Evolutionary conservation across 2,113 vertebrate species (phyloP).

Genomic region (Hippocampus barbouri): DNA sequence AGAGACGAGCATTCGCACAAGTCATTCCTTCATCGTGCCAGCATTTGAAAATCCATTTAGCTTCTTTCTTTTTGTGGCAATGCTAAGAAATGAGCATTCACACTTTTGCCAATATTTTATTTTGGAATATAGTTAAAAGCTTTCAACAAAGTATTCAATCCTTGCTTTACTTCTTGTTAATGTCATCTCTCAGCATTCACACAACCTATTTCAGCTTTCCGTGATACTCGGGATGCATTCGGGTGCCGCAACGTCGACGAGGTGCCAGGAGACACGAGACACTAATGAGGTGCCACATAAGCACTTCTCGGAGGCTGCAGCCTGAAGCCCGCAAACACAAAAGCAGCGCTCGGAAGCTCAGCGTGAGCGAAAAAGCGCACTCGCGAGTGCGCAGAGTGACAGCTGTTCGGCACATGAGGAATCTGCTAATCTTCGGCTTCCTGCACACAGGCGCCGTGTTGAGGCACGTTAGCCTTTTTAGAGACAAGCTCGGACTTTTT

Average conservation of each 20-base stretch:
- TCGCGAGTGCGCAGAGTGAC: constrained; percentile 12
- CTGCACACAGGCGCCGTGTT: constrained; percentile 49
- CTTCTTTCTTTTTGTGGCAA: too few species aligned
- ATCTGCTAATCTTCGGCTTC: constrained; percentile 64
- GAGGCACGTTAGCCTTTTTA: constrained; percentile 38
- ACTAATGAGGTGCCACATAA: constrained; percentile 56
- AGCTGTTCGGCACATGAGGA: constrained; percentile 67
- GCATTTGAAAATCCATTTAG: too few species aligned
- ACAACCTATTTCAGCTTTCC: neutral
- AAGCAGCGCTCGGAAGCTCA: constrained; percentile 44
- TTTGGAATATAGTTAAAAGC: too few species aligned
- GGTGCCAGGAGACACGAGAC: constrained; percentile 11
- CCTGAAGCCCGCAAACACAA: constrained; percentile 24
- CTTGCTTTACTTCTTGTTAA: neutral
- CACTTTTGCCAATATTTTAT: too few species aligned
- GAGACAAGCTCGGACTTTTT: constrained; percentile 8
- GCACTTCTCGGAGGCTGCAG: constrained; percentile 43
- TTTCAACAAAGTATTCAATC: too few species aligned
- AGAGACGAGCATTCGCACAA: too few species aligned
- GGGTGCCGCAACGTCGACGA: neutral
- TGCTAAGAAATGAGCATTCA: too few species aligned
- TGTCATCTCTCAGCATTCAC: neutral
- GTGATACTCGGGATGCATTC: neutral
- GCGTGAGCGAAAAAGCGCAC: neutral
- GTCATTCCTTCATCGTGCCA: too few species aligned